Percentiles rank a stretch among this genome's conserved stretches.
phyloP scores from a whole-genome alignment of 2,113 vertebrate genomes.

The Thinocorus orbignyianus region DNA sequence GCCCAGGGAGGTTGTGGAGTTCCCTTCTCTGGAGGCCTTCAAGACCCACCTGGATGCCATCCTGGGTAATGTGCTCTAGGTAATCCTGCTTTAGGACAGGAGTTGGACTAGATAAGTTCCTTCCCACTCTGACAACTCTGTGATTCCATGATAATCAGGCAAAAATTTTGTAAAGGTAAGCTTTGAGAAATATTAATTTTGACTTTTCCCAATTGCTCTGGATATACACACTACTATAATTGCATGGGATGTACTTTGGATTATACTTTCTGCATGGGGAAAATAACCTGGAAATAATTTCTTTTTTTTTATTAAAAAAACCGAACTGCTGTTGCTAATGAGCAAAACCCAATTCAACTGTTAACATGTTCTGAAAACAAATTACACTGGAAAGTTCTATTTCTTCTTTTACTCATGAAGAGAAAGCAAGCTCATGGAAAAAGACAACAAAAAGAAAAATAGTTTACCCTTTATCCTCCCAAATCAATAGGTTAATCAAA shows the following conservation, averaged over 20 bases:
- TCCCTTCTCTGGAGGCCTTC: too few relatives aligned
- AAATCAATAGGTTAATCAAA: constrained; percentile 51
- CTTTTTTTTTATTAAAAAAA: neutral
- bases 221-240: neutral
- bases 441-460: neutral
- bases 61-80: too few relatives aligned
- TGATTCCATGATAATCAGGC: neutral
- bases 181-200: constrained; percentile 17
- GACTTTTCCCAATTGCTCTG: neutral
- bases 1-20: too few relatives aligned
- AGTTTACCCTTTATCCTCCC: neutral
- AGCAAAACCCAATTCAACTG: neutral
- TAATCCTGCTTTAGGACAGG: too few relatives aligned
- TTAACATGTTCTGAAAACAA: neutral
- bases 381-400: neutral
- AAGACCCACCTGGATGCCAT: too few relatives aligned
- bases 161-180: neutral
- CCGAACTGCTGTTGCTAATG: neutral
- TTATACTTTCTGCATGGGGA: neutral
- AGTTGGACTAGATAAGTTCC: too few relatives aligned
- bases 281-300: neutral
- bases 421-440: neutral
- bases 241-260: neutral
- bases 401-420: neutral
- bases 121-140: too few relatives aligned